Base-by-base conservation (phyloP, 2,888 invertebrate genomes). In the Leptopilina myrica region DNA sequence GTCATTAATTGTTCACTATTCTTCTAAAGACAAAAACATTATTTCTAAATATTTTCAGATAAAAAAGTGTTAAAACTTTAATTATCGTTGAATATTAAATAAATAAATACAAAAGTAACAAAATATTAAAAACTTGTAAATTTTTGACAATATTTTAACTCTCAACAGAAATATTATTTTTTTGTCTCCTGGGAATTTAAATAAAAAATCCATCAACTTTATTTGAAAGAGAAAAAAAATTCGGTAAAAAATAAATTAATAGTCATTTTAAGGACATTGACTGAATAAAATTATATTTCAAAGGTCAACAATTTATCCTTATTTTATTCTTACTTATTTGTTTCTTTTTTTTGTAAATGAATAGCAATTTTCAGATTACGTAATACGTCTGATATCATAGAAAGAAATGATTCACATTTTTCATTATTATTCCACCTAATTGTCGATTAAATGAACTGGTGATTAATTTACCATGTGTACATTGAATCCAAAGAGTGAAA, bases 351-450 rank as follows among this genome's bases (percentile, higher is more conserved):
- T 65, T 26, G 53, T 40, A 46, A 15, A 46, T n/a, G 49, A 49
- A 66, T 73, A 11, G 15, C 43, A 62, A 49, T 12, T 43, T 26
- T 15, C 5, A 40, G 73, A 56, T 75, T 46, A 64, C 43, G 20
- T 59, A 59, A 53, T 62, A 14, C 9, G 62, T 62, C 62, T 62
- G 67, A n/a, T 43, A 66, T 66, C 43, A 46, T 40, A 43, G 9
- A 64, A 73, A 65, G 20, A 43, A 46, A n/a, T 40, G 43, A 69
- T 64, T 64, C 66, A 20, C 53, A 66, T 20, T 3, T 14, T 40
- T 40, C 11, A 53, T 64, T 77, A 56, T 53, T 49, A 62, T 76
- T 46, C 66, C 11, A 43, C 46, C 11, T 66, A 66, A 66, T 66
- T 46, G 15, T 5, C 15, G 12, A 6, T 67, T 49, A 15, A 75